Evolutionary conservation across 2,113 vertebrate genomes (phyloP), one percentile per base, ranked within the genome.

Genomic region (Eulemur rufifrons): DNA sequence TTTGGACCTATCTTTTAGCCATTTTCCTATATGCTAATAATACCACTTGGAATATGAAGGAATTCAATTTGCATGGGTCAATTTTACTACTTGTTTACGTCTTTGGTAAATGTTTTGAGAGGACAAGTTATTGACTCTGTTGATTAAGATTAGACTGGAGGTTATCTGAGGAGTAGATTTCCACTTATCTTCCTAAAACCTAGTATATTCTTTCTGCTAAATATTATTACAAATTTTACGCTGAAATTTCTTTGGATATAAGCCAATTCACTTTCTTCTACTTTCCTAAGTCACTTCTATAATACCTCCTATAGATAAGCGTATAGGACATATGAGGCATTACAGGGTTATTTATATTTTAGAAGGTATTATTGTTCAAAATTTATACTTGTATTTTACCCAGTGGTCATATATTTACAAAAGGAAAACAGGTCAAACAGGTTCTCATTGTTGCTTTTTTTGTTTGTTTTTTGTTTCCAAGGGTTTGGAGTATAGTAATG

Each of bases 211-310:
- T 92, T 97, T 82, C 23, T 74, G 56, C 78, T 92, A 91, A 82
- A 54, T 95, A 71, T 59, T 91, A 37, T 45, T 89, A 39, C 78
- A 86, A 80, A 69, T 45, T 78, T 91, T 89, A 54, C 39, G 52
- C 61, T 89, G 63, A 92, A 92, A 74, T 95, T 91, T 91, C 78
- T 86, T 42, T 96, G 74, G 29, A 7, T 96, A 39, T 89, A 86
- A 71, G 32, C 47, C 50, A 81, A 8, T 86, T 89, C 21, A n/a
- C 34, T 82, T 52, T 96, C 47, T 95, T 25, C 6, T 92, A 63
- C 7, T 81, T 82, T 95, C 81, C 80, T 89, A 86, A 97, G 17
- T 91, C 63, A 68, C 23, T 90, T 82, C 52, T 50, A 8, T 45
- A 78, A 56, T 86, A 77, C 37, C 80, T 96, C 29, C n/a, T 82